Evolutionary conservation across 2,797 vertebrate genomes (phyloP), one percentile per base, ranked within the genome.

Genomic region (Crotalus adamanteus): DNA sequence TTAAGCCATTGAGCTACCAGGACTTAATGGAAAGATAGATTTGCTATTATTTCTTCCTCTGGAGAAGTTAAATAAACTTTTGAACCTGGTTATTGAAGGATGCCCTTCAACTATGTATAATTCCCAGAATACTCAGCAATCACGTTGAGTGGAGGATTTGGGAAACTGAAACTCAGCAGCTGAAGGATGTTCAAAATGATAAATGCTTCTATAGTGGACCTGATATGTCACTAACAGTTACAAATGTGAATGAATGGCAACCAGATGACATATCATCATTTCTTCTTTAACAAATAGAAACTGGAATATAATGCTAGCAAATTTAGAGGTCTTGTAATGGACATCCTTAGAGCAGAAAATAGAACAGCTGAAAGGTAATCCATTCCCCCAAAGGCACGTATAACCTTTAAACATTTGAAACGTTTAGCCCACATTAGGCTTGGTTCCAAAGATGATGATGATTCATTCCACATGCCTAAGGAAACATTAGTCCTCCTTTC

Each of bases 331-430:
- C 37, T 37, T 78, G 8, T n/a, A 86, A 47, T 57, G 69, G 37
- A 3, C 18, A 59, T 25, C 14, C 25, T 60, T 73, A 12, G n/a
- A 85, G 31, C 5, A 53, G 78, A 14, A 86, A 91, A 53, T 86
- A 18, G 8, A 88, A 61, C 31, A 31, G 3, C 53, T 47, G 28
- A 61, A 61, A 61, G 37, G 20, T 78, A 78, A 78, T 47, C 11
- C 1, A 0, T 0, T 16, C 6, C 2, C n/a, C 73, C 18, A n/a
- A 61, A 53, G 37, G n/a, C n/a, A 56, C 0, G 3, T 18, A 47
- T 78, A 78, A 42, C 37, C 63, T 91, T 78, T 47, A 47, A 51
- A 28, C 26, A 14, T 22, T 26, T 28, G 55, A 85, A 85, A 42
- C 4, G 47, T 90, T 57, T 47, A 37, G 90, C 37, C 11, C 37